phyloP scores from a whole-genome alignment of 2,888 invertebrate genomes.

The Perizoma affinitatum region DNA sequence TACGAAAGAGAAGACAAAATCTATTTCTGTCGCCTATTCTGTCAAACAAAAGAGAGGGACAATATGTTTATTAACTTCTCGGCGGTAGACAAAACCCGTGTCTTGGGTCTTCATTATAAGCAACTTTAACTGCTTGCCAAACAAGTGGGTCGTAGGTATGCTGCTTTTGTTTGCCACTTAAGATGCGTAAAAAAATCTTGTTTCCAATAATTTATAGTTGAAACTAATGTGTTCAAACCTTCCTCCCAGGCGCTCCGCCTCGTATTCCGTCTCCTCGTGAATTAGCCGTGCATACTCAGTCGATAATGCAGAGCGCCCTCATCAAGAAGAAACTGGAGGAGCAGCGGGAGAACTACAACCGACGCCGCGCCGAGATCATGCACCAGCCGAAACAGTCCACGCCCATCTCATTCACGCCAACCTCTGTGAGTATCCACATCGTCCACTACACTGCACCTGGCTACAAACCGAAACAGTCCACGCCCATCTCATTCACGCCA shows the following conservation, averaged over 20 bases:
- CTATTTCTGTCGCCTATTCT: too few species aligned
- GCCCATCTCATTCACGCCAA: conserved; percentile 95
- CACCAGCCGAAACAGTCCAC: conserved; percentile 68
- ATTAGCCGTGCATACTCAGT: conserved; percentile 92
- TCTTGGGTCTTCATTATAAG: too few species aligned
- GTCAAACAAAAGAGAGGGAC: too few species aligned
- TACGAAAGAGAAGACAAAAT: too few species aligned
- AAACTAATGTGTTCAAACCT: conserved; percentile 30
- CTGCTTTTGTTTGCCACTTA: too few species aligned
- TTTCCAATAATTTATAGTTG: not conserved
- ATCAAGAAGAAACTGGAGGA: conserved; percentile 95
- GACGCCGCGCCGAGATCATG: conserved; percentile 88
- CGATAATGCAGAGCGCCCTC: conserved; percentile 93
- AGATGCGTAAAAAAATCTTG: too few species aligned
- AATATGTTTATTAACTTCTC: too few species aligned
- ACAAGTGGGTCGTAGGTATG: too few species aligned
- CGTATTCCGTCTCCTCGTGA: conserved; percentile 93
- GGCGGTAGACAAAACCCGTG: too few species aligned
- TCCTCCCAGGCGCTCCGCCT: conserved; percentile 84
- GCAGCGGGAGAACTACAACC: conserved; percentile 90
- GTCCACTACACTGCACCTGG: conserved; percentile 50
- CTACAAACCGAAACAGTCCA: conserved; percentile 69
- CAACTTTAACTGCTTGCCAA: too few species aligned
- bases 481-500: conserved; percentile 93
- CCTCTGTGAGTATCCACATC: conserved; percentile 84